phyloP scores from a whole-genome alignment of 2,888 invertebrate genomes.

The Hermaeophaga mercurialis region DNA sequence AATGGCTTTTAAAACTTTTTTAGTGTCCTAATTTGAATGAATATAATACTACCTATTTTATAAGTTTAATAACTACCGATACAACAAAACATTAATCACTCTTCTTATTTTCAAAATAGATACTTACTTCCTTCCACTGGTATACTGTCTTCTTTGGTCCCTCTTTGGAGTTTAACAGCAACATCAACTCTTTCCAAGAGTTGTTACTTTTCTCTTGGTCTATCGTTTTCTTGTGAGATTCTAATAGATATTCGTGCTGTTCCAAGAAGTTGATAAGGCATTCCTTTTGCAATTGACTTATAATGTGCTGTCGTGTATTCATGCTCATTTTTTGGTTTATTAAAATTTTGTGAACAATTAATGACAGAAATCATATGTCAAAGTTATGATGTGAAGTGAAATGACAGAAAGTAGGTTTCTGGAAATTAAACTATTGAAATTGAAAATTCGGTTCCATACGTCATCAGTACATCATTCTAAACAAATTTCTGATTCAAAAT shows the following conservation, averaged over 20 bases:
- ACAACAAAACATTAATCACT: too few relatives aligned
- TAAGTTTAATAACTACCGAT: too few relatives aligned
- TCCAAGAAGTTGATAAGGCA: conserved; percentile 4
- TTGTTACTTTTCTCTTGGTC: background rate
- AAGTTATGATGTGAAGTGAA: too few relatives aligned
- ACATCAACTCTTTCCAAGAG: background rate
- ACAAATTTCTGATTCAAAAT: too few relatives aligned
- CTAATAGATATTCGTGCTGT: background rate
- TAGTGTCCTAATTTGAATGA: too few relatives aligned
- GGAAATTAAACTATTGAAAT: too few relatives aligned
- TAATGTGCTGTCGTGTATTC: background rate
- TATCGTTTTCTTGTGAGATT: background rate
- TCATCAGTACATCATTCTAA: too few relatives aligned
- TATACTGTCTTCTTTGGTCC: conserved; percentile 2
- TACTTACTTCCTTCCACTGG: conserved; percentile 9
- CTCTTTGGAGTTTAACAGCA: background rate
- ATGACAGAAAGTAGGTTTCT: too few relatives aligned
- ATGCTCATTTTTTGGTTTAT: background rate
- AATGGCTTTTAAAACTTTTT: too few relatives aligned
- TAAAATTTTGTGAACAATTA: background rate
- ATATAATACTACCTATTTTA: too few relatives aligned
- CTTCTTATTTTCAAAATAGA: too few relatives aligned
- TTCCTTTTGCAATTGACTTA: conserved; percentile 1
- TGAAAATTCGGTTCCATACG: too few relatives aligned
- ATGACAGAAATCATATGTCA: background rate